Conservation (phyloP, 2,113 vertebrate genomes). For the Parus major region DNA sequence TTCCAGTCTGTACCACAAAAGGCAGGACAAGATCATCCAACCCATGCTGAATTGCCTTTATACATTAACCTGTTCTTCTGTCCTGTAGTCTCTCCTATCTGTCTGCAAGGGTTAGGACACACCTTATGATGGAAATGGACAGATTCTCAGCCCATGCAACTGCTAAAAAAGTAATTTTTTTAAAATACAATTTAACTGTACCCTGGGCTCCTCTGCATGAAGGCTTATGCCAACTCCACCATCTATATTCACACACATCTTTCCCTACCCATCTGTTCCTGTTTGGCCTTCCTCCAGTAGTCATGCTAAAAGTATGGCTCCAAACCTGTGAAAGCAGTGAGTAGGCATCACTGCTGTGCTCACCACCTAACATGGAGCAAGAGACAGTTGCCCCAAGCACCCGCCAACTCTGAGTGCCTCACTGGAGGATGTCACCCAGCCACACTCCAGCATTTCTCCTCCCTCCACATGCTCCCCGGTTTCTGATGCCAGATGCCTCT, state of each 20-base stretch:
- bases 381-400: slow-evolving; percentile 49
- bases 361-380: not conserved
- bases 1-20: not conserved
- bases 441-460: slow-evolving; percentile 34
- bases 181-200: not conserved
- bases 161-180: slow-evolving; percentile 21
- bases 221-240: slow-evolving; percentile 30
- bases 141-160: not conserved
- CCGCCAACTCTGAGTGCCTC: slow-evolving; percentile 41
- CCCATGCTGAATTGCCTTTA: not conserved
- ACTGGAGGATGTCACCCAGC: slow-evolving; percentile 31
- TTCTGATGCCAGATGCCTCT: slow-evolving; percentile 18
- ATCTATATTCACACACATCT: slow-evolving; percentile 56
- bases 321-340: slow-evolving; percentile 51
- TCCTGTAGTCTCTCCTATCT: not conserved
- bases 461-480: not conserved
- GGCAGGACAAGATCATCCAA: not conserved
- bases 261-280: slow-evolving; percentile 52
- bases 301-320: slow-evolving; percentile 47
- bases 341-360: slow-evolving; percentile 54
- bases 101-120: not conserved
- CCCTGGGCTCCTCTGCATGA: slow-evolving; percentile 10
- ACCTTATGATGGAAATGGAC: not conserved
- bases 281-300: slow-evolving; percentile 57
- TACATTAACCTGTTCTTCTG: not conserved